These are phyloP conservation scores for Belgica antarctica DNA, from an alignment of 2,888 invertebrate species.

Conservation along the genomic window DNA sequence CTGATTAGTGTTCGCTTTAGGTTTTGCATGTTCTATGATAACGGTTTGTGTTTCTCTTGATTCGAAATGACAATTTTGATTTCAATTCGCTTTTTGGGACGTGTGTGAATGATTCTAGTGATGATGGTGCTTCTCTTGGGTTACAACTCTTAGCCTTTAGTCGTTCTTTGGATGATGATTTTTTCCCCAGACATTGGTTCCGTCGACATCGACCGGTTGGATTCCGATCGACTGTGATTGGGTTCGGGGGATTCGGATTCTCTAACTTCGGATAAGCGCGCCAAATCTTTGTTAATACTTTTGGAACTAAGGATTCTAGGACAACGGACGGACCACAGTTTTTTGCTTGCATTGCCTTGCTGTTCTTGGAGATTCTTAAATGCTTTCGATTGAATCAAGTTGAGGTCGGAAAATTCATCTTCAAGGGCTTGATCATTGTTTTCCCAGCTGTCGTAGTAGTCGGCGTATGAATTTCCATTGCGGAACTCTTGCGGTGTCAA, in stretches of 20 bases:
- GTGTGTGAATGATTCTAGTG: conserved; percentile 17
- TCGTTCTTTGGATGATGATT: conserved; percentile 39
- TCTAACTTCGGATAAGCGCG: conserved; percentile 53
- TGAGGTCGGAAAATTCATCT: conserved; percentile 51
- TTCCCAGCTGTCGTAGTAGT: conserved; percentile 61
- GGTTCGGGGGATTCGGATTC: conserved; percentile 54
- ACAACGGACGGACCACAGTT: conserved; percentile 61
- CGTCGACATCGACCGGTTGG: conserved; percentile 36
- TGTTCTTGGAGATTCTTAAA: conserved; percentile 60
- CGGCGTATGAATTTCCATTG: conserved; percentile 55
- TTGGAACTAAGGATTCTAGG: conserved; percentile 64
- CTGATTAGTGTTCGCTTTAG: conserved; percentile 8
- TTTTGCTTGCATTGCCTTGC: conserved; percentile 53
- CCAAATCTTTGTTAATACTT: conserved; percentile 58
- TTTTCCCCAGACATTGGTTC: conserved; percentile 44
- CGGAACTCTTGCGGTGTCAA: conserved; percentile 56
- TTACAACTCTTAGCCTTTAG: conserved; percentile 21
- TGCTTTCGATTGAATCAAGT: conserved; percentile 61
- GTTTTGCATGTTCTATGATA: conserved; percentile 12
- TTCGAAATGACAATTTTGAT: conserved; percentile 8
- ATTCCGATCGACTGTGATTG: conserved; percentile 47
- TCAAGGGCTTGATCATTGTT: conserved; percentile 46
- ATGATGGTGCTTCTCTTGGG: conserved; percentile 35
- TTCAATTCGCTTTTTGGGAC: conserved; percentile 11
- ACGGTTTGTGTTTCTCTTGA: background rate